Percentiles rank a stretch among this genome's conserved stretches.
Evolutionary conservation across 2,113 vertebrate genomes (phyloP).

Genomic region (Tychaedon coryphoeus): DNA sequence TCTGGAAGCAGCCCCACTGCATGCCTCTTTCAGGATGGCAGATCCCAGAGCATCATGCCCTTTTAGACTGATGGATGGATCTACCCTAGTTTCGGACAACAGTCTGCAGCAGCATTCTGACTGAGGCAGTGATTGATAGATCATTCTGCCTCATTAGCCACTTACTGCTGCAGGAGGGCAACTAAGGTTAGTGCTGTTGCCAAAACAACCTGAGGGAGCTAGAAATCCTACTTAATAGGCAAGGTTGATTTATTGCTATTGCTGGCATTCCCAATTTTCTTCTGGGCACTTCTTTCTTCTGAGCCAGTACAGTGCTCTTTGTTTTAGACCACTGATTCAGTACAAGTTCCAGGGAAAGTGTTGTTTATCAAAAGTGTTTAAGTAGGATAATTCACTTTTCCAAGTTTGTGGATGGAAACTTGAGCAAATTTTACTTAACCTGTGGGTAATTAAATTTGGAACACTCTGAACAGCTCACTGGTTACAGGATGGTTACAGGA

Average conservation of each 20-base stretch:
- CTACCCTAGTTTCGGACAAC: background rate
- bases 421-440: slow-evolving; percentile 10
- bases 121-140: slow-evolving; percentile 50
- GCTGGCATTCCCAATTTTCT: background rate
- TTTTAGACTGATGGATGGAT: background rate
- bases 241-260: slow-evolving; percentile 33
- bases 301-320: background rate
- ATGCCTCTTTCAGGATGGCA: background rate
- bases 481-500: background rate
- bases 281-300: background rate
- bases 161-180: slow-evolving; percentile 50
- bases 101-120: slow-evolving; percentile 4
- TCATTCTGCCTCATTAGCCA: slow-evolving; percentile 55
- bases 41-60: background rate
- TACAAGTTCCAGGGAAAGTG: background rate
- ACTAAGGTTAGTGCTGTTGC: slow-evolving; percentile 33
- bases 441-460: background rate
- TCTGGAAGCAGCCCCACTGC: background rate
- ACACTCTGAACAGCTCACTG: background rate
- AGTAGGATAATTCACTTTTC: background rate
- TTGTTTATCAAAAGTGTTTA: background rate
- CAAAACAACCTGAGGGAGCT: slow-evolving; percentile 61
- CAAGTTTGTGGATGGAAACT: background rate
- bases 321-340: background rate
- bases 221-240: slow-evolving; percentile 54